These are phyloP conservation scores for Hyles euphorbiae DNA, from an alignment of 1,140 invertebrate genomes.

Conservation along the genomic window DNA sequence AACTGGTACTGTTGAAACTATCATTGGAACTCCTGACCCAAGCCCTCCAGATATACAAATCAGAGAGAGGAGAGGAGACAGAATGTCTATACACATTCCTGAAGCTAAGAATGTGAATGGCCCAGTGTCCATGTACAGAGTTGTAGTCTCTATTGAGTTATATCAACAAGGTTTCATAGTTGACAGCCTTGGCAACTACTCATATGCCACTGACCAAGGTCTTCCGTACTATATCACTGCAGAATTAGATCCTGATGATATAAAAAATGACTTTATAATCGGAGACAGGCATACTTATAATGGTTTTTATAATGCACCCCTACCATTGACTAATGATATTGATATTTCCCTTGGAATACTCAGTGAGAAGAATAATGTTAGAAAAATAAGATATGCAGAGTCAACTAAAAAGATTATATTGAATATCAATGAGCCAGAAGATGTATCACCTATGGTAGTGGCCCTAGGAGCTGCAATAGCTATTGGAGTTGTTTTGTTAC, in stretches of 20 bases:
- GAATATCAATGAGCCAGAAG: slow-evolving; percentile 67
- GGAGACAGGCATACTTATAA: slow-evolving; percentile 86
- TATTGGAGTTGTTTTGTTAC: slow-evolving; percentile 62
- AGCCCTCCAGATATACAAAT: slow-evolving; percentile 79
- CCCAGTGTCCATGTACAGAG: slow-evolving; percentile 81
- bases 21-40: slow-evolving; percentile 82
- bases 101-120: slow-evolving; percentile 83
- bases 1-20: slow-evolving; percentile 77
- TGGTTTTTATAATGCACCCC: slow-evolving; percentile 86
- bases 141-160: slow-evolving; percentile 82
- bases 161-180: slow-evolving; percentile 77
- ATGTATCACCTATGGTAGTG: slow-evolving; percentile 64
- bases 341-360: slow-evolving; percentile 85
- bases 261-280: slow-evolving; percentile 81
- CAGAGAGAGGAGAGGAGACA: slow-evolving; percentile 74
- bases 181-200: slow-evolving; percentile 77
- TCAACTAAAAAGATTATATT: slow-evolving; percentile 70
- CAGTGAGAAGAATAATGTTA: slow-evolving; percentile 79
- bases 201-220: slow-evolving; percentile 76
- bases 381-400: slow-evolving; percentile 81
- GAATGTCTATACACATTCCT: slow-evolving; percentile 79
- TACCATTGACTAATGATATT: slow-evolving; percentile 79
- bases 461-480: slow-evolving; percentile 66
- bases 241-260: slow-evolving; percentile 79
- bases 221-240: slow-evolving; percentile 88